Base-by-base conservation (phyloP, 2,888 invertebrate species). In the Ormyrus rosae region DNA sequence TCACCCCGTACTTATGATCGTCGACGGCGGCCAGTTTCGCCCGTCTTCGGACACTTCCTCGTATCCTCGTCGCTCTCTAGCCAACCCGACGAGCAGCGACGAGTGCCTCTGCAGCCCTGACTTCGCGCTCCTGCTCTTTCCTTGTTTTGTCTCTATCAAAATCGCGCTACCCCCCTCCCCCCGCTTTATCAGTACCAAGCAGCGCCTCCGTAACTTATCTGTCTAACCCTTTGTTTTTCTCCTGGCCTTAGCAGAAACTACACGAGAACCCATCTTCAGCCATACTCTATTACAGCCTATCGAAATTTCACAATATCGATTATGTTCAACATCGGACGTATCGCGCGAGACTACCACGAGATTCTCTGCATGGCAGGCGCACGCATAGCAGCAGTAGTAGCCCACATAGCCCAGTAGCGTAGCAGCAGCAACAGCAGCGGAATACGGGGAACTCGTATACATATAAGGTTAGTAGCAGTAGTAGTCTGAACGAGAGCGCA, bases 181-280 rank as follows among this genome's bases (percentile, higher is more conserved):
- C 56, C n/a, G 53, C 56, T 11, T 58, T 48, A 19, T 9, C 53
- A 34, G 11, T 8, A 63, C 34, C 45, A 7, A 13, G 63, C 13
- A 48, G 48, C 53, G 63, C 19, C 56, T 34, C 34, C 34, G 34
- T 4, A 34, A 34, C 2, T 34, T 34, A 34, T 34, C 34, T 10
- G 34, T 64, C 50, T 45, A 53, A 53, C 56, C 56, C 61, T 70
- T 84, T 83, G 83, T 84, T 84, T 84, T 85, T 83, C 83, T 85
- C 85, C 86, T 84, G 83, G 83, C 85, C 85, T 85, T 83, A 85
- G 87, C 85, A 85, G 85, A 86, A 85, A 84, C 34, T 34, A 34
- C 82, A 13, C 48, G 85, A 85, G 85, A 86, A 84, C 83, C 85
- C 85, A 84, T 85, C 83, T 85, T 85, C 84, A 84, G 85, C 86